Evolutionary conservation across 2,113 vertebrate genomes (phyloP).

Genomic region (Pungitius pungitius): DNA sequence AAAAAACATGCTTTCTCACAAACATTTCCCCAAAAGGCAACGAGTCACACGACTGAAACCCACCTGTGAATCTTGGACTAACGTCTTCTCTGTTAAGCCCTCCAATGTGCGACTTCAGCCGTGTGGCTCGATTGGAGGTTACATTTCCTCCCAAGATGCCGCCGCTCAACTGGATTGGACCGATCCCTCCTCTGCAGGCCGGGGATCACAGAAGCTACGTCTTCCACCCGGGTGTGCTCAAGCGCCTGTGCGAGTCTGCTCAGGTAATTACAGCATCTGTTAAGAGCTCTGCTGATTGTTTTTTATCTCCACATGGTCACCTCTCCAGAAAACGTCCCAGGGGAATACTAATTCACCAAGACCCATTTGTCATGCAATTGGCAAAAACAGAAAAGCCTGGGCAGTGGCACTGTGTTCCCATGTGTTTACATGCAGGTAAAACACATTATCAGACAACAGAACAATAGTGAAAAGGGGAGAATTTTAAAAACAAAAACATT

Average conservation of each 20-base stretch:
- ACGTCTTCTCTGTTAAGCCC: too few relatives aligned
- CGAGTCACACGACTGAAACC: too few relatives aligned
- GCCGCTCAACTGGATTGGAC: slow-evolving; percentile 39
- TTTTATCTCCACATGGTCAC: slow-evolving; percentile 85
- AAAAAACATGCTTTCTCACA: neutral
- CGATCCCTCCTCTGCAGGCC: slow-evolving; percentile 51
- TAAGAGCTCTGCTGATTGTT: slow-evolving; percentile 82
- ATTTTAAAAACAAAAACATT: slow-evolving; percentile 1
- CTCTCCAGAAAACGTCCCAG: slow-evolving; percentile 83
- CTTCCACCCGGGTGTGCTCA: slow-evolving; percentile 50
- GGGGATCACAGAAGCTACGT: slow-evolving; percentile 54
- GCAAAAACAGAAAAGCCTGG: slow-evolving; percentile 57
- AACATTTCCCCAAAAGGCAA: neutral
- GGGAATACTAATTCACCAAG: slow-evolving; percentile 75
- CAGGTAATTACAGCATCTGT: slow-evolving; percentile 86
- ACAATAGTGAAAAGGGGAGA: neutral
- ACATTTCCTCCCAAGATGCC: slow-evolving; percentile 46
- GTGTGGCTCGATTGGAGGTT: slow-evolving; percentile 33
- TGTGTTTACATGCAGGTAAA: slow-evolving; percentile 48
- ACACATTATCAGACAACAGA: slow-evolving; percentile 17
- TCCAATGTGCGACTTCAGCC: neutral
- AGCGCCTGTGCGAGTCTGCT: slow-evolving; percentile 69
- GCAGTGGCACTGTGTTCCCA: slow-evolving; percentile 36
- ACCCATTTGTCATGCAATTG: slow-evolving; percentile 69
- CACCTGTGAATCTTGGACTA: neutral